Conservation (phyloP, 2,797 vertebrate genomes). For the Macroramphosus scolopax region DNA sequence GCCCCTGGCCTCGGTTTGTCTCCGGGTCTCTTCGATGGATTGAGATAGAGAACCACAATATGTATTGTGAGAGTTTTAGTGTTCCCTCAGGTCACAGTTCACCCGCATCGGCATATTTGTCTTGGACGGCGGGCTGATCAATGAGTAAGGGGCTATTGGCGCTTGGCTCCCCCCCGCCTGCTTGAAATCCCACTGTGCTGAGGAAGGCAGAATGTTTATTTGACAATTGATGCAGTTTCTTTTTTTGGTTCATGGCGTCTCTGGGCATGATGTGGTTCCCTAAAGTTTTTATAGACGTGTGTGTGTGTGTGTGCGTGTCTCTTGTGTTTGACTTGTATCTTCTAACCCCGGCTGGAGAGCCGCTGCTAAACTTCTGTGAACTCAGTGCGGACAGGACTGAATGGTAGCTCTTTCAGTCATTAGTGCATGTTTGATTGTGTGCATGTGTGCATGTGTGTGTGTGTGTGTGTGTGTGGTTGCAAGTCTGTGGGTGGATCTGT, state of each 20-base stretch:
- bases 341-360: constrained; percentile 51
- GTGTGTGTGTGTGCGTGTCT: constrained; percentile 21
- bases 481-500: too few species aligned
- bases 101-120: constrained; percentile 65
- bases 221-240: constrained; percentile 60
- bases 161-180: constrained; percentile 28
- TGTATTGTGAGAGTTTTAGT: constrained; percentile 41
- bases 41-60: constrained; percentile 25
- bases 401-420: constrained; percentile 50
- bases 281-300: constrained; percentile 47
- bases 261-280: constrained; percentile 51
- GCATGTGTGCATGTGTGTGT: constrained; percentile 2
- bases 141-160: constrained; percentile 40
- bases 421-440: constrained; percentile 1
- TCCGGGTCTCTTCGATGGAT: constrained; percentile 28
- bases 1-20: constrained; percentile 36
- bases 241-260: constrained; percentile 55
- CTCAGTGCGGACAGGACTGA: constrained; percentile 53
- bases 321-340: constrained; percentile 68
- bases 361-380: constrained; percentile 55
- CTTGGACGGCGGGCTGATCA: constrained; percentile 58
- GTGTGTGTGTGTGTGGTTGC: constrained; percentile 8
- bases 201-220: constrained; percentile 61
- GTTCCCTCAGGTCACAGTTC: constrained; percentile 55
- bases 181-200: constrained; percentile 47